These are phyloP conservation scores for Megalurothrips usitatus DNA, from an alignment of 2,888 invertebrate genomes.

Conservation along the genomic window DNA sequence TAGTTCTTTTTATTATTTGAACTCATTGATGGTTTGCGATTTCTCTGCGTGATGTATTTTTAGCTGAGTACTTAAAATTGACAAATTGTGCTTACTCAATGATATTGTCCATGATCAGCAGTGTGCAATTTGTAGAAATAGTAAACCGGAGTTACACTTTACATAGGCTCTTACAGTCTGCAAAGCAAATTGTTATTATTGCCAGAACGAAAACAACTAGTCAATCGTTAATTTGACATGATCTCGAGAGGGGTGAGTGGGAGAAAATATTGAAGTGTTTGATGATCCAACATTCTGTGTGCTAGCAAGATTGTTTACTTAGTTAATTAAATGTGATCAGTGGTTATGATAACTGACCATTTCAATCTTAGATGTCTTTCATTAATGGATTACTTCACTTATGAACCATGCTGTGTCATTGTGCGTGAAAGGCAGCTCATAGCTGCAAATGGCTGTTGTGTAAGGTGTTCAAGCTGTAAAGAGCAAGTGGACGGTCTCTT, in stretches of 20 bases:
- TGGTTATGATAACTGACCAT: neutral
- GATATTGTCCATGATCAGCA: neutral
- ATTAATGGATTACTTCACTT: neutral
- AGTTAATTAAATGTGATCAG: neutral
- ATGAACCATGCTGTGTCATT: neutral
- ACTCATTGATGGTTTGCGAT: neutral
- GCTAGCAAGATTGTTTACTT: neutral
- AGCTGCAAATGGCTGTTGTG: too few species aligned
- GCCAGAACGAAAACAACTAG: neutral
- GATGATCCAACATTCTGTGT: neutral
- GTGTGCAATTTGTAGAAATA: neutral
- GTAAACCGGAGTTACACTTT: neutral
- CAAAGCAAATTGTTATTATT: neutral
- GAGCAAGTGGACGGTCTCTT: too few species aligned
- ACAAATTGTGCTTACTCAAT: neutral
- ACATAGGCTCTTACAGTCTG: neutral
- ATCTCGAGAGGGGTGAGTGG: neutral
- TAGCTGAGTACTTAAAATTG: neutral
- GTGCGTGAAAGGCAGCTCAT: too few species aligned
- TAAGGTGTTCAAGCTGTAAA: too few species aligned
- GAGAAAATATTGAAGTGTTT: neutral
- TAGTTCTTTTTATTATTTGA: too few species aligned
- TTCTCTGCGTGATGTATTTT: neutral
- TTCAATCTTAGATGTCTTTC: neutral
- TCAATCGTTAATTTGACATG: constrained; percentile 14